Percentiles rank a stretch among this genome's conserved stretches.
phyloP scores from a whole-genome alignment of 2,888 invertebrate species.

The Carcina quercana region DNA sequence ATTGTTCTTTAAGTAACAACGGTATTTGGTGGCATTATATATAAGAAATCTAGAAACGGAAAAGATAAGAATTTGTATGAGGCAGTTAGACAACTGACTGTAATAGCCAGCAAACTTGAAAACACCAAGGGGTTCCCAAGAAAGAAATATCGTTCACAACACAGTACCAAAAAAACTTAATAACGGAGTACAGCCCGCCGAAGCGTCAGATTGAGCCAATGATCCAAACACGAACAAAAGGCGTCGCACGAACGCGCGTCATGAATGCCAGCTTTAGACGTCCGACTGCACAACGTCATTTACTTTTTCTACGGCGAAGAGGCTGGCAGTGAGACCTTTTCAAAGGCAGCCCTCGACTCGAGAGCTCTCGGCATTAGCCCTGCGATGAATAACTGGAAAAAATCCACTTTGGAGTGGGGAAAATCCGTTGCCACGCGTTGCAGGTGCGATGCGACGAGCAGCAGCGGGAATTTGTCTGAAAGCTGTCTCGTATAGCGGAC shows the following conservation, averaged over 20 bases:
- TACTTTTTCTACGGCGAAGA: slow-evolving; percentile 32
- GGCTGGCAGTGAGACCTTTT: slow-evolving; percentile 25
- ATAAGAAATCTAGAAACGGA: too few relatives aligned
- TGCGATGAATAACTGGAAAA: slow-evolving; percentile 26
- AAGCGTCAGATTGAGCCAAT: slow-evolving; percentile 5
- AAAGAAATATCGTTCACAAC: too few relatives aligned
- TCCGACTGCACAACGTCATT: slow-evolving; percentile 32
- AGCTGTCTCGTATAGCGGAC: slow-evolving; percentile 5
- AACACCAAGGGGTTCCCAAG: too few relatives aligned
- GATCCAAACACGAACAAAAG: slow-evolving; percentile 1
- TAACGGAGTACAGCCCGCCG: too few relatives aligned
- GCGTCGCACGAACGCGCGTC: slow-evolving; percentile 9
- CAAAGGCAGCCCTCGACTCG: slow-evolving; percentile 15
- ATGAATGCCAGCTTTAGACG: slow-evolving; percentile 24
- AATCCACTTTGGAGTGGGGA: slow-evolving; percentile 19
- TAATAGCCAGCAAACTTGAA: too few relatives aligned
- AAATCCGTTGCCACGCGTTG: slow-evolving; percentile 20
- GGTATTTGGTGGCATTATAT: too few relatives aligned
- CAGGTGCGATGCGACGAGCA: slow-evolving; percentile 4
- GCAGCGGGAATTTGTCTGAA: slow-evolving; percentile 6
- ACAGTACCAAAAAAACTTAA: too few relatives aligned
- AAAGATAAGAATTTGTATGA: too few relatives aligned
- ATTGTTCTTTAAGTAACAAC: too few relatives aligned
- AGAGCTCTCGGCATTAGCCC: slow-evolving; percentile 25
- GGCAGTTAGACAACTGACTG: too few relatives aligned